Evolutionary conservation across 2,888 invertebrate genomes (phyloP).

Genomic region (Yponomeuta sedellus): DNA sequence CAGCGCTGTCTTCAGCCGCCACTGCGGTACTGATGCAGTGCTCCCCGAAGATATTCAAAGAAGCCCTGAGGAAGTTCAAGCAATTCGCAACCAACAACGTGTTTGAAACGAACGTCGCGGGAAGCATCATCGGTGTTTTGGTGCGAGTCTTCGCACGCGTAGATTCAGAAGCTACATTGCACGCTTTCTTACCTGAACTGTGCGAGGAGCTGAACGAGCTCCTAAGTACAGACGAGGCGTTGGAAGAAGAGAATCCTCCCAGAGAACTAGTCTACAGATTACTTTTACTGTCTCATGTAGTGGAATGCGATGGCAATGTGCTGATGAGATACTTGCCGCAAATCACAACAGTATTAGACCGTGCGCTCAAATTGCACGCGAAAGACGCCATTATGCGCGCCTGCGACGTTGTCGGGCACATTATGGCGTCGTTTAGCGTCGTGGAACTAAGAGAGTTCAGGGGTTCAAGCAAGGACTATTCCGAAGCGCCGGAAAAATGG

Average conservation of each 20-base stretch:
- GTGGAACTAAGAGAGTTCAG: conserved; percentile 79
- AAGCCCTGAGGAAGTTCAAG: conserved; percentile 85
- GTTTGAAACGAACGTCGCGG: conserved; percentile 90
- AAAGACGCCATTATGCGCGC: conserved; percentile 80
- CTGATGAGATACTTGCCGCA: conserved; percentile 80
- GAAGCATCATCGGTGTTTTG: conserved; percentile 85
- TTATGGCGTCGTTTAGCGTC: conserved; percentile 77
- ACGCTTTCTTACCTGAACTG: conserved; percentile 83
- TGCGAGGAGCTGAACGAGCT: conserved; percentile 79
- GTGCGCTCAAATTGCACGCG: conserved; percentile 81
- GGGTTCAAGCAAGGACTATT: conserved; percentile 77
- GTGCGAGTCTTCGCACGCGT: conserved; percentile 80
- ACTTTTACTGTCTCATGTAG: conserved; percentile 82
- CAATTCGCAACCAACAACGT: conserved; percentile 84
- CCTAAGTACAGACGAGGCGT: conserved; percentile 80
- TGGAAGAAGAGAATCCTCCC: conserved; percentile 85
- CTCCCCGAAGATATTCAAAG: conserved; percentile 78
- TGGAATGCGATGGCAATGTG: conserved; percentile 80
- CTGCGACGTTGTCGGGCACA: conserved; percentile 76
- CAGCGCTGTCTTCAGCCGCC: conserved; percentile 81
- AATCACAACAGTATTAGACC: conserved; percentile 81
- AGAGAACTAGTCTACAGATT: conserved; percentile 87
- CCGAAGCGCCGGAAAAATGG: conserved; percentile 80
- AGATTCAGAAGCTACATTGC: conserved; percentile 82
- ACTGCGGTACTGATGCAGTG: conserved; percentile 83